A percentile compares a stretch with the other conserved stretches of the same genome.
Conservation (phyloP, 1,140 invertebrate species). For the Tetraneura akinire region DNA sequence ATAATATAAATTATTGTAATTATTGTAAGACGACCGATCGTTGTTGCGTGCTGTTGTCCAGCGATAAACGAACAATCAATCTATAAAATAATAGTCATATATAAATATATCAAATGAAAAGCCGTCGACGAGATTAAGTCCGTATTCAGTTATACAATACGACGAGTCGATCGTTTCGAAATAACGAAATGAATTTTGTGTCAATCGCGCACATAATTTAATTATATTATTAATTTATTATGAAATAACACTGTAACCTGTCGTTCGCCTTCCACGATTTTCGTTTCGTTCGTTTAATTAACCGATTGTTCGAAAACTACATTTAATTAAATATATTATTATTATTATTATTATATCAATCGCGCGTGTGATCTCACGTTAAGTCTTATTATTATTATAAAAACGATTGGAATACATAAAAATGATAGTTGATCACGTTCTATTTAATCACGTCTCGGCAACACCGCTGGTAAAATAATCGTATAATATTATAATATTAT, state of each 20-base stretch:
- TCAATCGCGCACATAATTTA: not conserved
- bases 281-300: not conserved
- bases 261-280: not conserved
- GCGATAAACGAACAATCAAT: too few species aligned
- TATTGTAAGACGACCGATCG: too few species aligned
- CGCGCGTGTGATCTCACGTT: too few species aligned
- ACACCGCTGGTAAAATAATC: not conserved
- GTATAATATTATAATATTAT: not conserved
- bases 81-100: not conserved
- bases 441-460: not conserved
- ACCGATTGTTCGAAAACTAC: too few species aligned
- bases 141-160: too few species aligned
- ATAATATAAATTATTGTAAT: too few species aligned
- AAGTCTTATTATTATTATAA: too few species aligned
- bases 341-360: too few species aligned
- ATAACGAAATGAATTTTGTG: not conserved
- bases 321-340: too few species aligned
- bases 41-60: too few species aligned
- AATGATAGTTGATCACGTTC: not conserved
- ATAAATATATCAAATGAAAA: not conserved
- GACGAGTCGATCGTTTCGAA: conserved; percentile 8
- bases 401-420: not conserved
- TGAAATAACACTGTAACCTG: not conserved
- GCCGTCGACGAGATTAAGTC: too few species aligned
- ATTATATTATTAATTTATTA: not conserved